Percentiles rank a stretch among this genome's conserved stretches.
phyloP scores from a whole-genome alignment of 1,140 invertebrate genomes.

The Druon quercuslanigerum region DNA sequence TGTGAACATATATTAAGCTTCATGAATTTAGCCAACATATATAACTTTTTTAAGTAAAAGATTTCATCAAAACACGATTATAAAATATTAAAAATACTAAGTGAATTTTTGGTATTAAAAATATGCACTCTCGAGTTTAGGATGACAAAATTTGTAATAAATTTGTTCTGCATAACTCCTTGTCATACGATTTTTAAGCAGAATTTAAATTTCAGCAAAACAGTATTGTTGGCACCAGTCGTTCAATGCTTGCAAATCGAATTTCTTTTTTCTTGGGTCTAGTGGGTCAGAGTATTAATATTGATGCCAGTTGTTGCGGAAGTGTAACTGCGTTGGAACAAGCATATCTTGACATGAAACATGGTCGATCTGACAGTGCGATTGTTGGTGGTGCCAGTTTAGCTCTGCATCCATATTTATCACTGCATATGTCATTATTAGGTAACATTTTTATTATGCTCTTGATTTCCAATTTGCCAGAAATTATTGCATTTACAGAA shows the following conservation, averaged over 20 bases:
- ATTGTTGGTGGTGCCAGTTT: slow-evolving; percentile 69
- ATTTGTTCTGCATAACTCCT: too few species aligned
- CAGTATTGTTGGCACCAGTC: slow-evolving; percentile 47
- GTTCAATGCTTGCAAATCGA: slow-evolving; percentile 54
- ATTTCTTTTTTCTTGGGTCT: slow-evolving; percentile 54
- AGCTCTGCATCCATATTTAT: slow-evolving; percentile 51
- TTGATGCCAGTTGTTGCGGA: slow-evolving; percentile 74
- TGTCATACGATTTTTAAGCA: not conserved
- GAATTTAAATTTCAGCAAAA: slow-evolving; percentile 58
- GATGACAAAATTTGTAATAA: too few species aligned
- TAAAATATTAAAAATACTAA: too few species aligned
- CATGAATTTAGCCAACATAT: too few species aligned
- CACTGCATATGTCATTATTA: slow-evolving; percentile 44
- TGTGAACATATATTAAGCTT: not conserved
- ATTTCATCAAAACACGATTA: too few species aligned
- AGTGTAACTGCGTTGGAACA: slow-evolving; percentile 59
- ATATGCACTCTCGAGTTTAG: too few species aligned
- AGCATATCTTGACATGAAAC: slow-evolving; percentile 76
- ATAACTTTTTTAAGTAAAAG: too few species aligned
- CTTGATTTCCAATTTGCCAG: too few species aligned
- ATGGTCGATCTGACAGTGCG: slow-evolving; percentile 77
- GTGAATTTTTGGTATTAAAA: too few species aligned
- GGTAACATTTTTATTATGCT: slow-evolving; percentile 20
- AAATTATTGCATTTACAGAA: not conserved
- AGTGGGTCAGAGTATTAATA: slow-evolving; percentile 55